These are phyloP conservation scores for Chaetorhynchus papuensis DNA, from an alignment of 2,113 vertebrate species.

Conservation along the genomic window DNA sequence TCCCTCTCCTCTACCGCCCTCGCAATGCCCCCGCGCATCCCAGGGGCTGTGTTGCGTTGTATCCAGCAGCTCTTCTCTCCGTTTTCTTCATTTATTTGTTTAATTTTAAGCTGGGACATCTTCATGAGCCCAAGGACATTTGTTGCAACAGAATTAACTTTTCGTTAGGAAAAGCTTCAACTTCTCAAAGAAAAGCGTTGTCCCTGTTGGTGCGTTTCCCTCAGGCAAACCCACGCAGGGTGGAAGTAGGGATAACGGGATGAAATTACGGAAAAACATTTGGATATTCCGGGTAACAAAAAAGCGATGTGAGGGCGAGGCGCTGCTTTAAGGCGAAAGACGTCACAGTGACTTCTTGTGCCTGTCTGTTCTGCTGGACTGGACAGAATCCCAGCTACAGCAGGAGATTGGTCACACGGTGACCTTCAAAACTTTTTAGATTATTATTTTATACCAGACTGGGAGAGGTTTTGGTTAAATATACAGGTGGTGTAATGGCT, in stretches of 20 bases:
- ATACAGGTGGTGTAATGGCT: background rate
- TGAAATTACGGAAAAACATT: background rate
- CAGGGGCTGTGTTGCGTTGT: accelerated
- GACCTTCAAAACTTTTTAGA: background rate
- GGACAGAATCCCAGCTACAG: background rate
- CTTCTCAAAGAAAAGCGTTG: background rate
- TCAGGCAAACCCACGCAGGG: too few relatives aligned
- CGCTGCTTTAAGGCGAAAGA: background rate
- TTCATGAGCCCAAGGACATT: background rate
- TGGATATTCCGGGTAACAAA: background rate
- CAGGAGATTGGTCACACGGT: accelerated
- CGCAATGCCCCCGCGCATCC: background rate
- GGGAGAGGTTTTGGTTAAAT: background rate
- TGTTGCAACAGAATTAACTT: background rate
- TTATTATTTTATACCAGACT: background rate
- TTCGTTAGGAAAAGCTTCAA: background rate
- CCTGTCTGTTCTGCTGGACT: background rate
- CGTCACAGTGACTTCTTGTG: background rate
- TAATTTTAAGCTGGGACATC: background rate
- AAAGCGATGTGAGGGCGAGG: accelerated
- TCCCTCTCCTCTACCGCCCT: background rate
- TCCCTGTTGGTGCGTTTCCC: background rate
- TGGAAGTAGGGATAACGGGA: background rate
- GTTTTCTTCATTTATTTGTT: accelerated
- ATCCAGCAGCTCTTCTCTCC: background rate